These are phyloP conservation scores for Deladenus siricidicola DNA, from an alignment of 2,888 invertebrate genomes.

Conservation along the genomic window DNA sequence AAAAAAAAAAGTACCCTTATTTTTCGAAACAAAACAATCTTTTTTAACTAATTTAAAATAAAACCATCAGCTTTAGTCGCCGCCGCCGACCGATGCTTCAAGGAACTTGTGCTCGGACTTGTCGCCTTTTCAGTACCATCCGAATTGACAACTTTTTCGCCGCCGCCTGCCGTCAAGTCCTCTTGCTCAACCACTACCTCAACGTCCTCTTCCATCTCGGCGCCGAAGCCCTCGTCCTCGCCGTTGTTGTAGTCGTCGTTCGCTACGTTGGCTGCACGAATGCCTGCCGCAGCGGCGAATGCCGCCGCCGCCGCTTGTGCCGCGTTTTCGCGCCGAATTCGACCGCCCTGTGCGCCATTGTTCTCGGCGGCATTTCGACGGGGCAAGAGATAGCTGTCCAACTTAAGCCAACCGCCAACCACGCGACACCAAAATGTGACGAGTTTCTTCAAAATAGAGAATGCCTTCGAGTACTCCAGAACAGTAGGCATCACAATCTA, in stretches of 20 bases:
- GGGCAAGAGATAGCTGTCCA: constrained; percentile 28
- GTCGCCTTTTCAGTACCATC: not conserved
- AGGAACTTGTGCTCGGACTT: no score
- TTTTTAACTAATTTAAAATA: no score
- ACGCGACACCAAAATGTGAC: constrained; percentile 75
- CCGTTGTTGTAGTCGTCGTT: not conserved
- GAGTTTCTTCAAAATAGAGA: constrained; percentile 77
- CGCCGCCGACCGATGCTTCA: no score
- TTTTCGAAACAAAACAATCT: no score
- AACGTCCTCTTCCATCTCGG: not conserved
- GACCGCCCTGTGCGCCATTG: constrained; percentile 7
- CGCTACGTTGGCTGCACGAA: not conserved
- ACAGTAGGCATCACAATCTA: constrained; percentile 83
- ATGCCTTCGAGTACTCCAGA: constrained; percentile 88
- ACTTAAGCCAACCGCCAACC: constrained; percentile 52
- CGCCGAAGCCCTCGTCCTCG: not conserved
- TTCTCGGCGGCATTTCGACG: not conserved
- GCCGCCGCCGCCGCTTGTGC: not conserved
- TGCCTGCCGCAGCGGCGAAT: not conserved
- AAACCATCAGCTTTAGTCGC: no score
- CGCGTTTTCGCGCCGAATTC: not conserved
- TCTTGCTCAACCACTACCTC: not conserved
- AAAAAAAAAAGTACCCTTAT: no score
- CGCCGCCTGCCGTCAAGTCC: not conserved
- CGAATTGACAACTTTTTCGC: not conserved